These are phyloP conservation scores for Phrynosoma blainvillii DNA, from an alignment of 2,113 vertebrate genomes.

Conservation along the genomic window DNA sequence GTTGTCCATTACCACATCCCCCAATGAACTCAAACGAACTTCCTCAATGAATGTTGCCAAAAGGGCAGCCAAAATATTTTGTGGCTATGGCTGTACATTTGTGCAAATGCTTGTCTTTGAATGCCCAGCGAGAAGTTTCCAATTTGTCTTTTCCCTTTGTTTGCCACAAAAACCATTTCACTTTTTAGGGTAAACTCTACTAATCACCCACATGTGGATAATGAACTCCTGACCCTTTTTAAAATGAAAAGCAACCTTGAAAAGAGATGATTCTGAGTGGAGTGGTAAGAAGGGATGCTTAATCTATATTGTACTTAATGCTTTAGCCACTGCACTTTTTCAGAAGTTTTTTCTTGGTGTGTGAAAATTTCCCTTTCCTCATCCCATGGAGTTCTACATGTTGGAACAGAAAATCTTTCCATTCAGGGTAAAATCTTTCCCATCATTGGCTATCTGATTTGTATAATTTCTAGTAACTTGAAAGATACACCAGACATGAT, in stretches of 20 bases:
- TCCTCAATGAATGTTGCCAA: slow-evolving; percentile 7
- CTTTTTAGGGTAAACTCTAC: slow-evolving; percentile 58
- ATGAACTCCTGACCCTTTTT: neutral
- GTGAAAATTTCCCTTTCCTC: neutral
- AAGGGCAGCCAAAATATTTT: slow-evolving; percentile 19
- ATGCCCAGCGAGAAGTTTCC: slow-evolving; percentile 51
- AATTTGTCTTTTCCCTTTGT: slow-evolving; percentile 61
- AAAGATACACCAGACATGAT: too few species aligned
- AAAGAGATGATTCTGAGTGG: slow-evolving; percentile 49
- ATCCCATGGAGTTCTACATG: neutral
- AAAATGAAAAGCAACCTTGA: neutral
- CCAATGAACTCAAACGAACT: slow-evolving; percentile 24
- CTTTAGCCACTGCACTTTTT: neutral
- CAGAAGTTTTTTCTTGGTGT: neutral
- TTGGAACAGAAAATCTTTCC: neutral
- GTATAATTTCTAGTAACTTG: too few species aligned
- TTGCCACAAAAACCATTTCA: slow-evolving; percentile 65
- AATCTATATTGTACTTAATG: neutral
- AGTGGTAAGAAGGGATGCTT: slow-evolving; percentile 21
- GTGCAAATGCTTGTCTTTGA: slow-evolving; percentile 53
- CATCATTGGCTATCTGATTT: too few species aligned
- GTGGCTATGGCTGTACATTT: slow-evolving; percentile 32
- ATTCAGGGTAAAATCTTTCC: neutral
- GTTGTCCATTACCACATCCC: neutral
- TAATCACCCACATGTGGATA: neutral